A percentile compares a stretch with the other conserved stretches of the same genome.
These are phyloP conservation scores for Menura novaehollandiae DNA, from an alignment of 2,113 vertebrate species.

Conservation along the genomic window DNA sequence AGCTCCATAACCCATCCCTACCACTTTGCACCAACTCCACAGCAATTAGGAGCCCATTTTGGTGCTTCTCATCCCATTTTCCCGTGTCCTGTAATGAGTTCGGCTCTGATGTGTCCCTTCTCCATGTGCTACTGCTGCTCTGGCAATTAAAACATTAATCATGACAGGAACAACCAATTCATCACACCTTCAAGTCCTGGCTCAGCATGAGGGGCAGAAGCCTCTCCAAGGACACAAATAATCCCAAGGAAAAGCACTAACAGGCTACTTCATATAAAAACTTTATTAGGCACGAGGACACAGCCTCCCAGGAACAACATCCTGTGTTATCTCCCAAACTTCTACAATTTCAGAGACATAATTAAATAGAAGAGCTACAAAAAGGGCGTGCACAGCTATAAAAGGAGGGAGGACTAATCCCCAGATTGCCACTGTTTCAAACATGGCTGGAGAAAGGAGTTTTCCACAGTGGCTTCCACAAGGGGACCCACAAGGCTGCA, in stretches of 20 bases:
- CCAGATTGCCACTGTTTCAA: neutral
- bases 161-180: neutral
- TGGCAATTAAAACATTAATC: neutral
- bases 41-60: neutral
- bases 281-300: constrained; percentile 12
- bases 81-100: accelerated
- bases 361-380: neutral
- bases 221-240: neutral
- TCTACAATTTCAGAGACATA: neutral
- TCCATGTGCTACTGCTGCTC: neutral
- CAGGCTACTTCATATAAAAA: neutral
- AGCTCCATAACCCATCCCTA: neutral
- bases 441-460: neutral
- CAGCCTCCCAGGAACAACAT: neutral
- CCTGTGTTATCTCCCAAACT: neutral
- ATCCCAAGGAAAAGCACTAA: neutral
- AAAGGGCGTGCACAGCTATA: neutral
- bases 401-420: neutral
- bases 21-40: neutral
- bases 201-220: neutral
- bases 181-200: too few relatives aligned
- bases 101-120: accelerated
- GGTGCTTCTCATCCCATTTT: neutral
- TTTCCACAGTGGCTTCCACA: neutral
- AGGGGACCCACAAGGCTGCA: accelerated